Evolutionary conservation across 2,888 invertebrate species (phyloP), one percentile per base, ranked within the genome.

Genomic region (Drosophila percnosoma): DNA sequence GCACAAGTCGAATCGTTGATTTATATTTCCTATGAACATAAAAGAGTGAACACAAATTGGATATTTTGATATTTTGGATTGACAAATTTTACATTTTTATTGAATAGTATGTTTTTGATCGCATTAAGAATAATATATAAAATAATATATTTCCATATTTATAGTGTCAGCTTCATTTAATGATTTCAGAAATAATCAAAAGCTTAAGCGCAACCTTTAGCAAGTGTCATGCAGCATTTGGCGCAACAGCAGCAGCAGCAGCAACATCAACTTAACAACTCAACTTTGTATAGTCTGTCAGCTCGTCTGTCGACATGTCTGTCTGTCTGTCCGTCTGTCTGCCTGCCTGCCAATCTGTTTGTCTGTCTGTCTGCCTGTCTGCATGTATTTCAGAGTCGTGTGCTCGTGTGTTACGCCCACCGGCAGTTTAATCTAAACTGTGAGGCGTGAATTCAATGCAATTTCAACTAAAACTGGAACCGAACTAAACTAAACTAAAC

Each of bases 331-430:
- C 15, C 15, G 13, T 33, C n/a, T 61, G 64, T 58, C 54, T 13
- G 33, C 6, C 33, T 24, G 29, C 33, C 45, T 31, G 40, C 11
- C 60, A 4, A 21, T 13, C 42, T 36, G 54, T 15, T 13, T 24
- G 31, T n/a, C 73, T 45, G 45, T 42, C 64, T 61, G 42, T 45
- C 64, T 53, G 54, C 21, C 62, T 34, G 58, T 45, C 69, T 68
- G 51, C 64, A 15, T 63, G 58, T 63, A 80, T 70, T 66, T 80
- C 76, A 75, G 59, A 85, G 78, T 88, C 80, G 83, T 83, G 86
- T 58, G 51, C 29, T 74, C 78, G 78, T 75, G 72, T 63, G 89
- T 75, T 73, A 86, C 83, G 89, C 83, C 83, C 83, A 83, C 80
- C 68, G 80, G 75, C 83, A 78, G 79, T 85, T 80, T 85, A 80